Percentiles rank a stretch among this genome's conserved stretches.
phyloP scores from a whole-genome alignment of 2,113 vertebrate genomes.

The Sciurus niger region DNA sequence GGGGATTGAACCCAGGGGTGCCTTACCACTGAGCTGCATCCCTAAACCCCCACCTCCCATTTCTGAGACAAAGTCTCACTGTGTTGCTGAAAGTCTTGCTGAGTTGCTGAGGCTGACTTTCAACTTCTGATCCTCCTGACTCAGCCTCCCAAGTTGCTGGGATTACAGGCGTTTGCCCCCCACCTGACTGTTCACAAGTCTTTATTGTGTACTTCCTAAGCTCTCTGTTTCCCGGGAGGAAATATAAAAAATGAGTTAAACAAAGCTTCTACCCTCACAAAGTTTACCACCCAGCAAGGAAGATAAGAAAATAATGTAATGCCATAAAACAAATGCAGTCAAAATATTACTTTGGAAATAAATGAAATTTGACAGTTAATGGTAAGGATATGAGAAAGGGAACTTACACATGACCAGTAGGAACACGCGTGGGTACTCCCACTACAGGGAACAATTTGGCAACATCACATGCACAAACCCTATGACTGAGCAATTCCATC shows the following conservation, averaged over 20 bases:
- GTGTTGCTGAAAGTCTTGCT: no score
- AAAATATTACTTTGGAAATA: not conserved
- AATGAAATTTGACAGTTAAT: not conserved
- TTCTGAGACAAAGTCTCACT: no score
- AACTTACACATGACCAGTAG: not conserved
- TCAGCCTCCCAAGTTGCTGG: no score
- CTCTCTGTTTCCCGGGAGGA: not conserved
- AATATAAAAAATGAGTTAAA: constrained; percentile 23
- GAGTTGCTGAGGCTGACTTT: no score
- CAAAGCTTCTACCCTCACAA: constrained; percentile 26
- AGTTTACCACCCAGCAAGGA: not conserved
- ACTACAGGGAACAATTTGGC: not conserved
- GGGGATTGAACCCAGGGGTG: no score
- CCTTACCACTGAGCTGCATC: no score
- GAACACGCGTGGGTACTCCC: not conserved
- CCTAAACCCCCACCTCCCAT: no score
- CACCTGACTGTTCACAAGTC: not conserved
- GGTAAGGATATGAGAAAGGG: not conserved
- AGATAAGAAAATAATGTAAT: not conserved
- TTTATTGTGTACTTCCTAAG: not conserved
- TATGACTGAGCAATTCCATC: constrained; percentile 15
- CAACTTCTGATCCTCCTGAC: no score
- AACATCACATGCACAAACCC: not conserved
- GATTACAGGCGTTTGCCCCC: no score
- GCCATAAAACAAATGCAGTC: not conserved